Evolutionary conservation across 2,888 invertebrate species (phyloP).

Genomic region (Clunio marinus): DNA sequence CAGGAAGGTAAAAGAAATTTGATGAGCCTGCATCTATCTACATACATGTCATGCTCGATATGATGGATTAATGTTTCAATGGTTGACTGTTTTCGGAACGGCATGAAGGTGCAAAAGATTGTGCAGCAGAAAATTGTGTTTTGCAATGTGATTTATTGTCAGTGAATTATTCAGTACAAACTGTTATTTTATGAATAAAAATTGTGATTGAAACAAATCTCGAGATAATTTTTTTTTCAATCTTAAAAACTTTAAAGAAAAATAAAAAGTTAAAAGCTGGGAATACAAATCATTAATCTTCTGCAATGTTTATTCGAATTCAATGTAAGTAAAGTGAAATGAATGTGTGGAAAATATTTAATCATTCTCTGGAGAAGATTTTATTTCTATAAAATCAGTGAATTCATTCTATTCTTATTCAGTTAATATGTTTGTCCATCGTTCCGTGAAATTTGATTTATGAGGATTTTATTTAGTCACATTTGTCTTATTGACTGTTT

Average conservation of each 20-base stretch:
- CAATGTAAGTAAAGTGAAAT: constrained; percentile 3
- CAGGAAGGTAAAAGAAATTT: constrained; percentile 2
- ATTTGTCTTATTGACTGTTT: constrained; percentile 19
- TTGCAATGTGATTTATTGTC: constrained; percentile 4
- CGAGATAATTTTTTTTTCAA: background rate
- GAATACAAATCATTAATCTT: background rate
- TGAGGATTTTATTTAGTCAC: background rate
- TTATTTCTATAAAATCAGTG: background rate
- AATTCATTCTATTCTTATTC: background rate
- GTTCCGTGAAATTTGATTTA: background rate
- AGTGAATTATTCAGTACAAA: no score
- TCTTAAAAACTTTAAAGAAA: no score
- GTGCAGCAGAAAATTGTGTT: background rate
- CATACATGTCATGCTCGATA: constrained; percentile 14
- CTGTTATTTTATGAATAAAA: background rate
- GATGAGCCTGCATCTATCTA: constrained; percentile 8
- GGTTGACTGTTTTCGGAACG: constrained; percentile 24
- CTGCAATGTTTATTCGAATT: constrained; percentile 14
- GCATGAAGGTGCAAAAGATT: constrained; percentile 22
- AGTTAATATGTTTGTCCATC: background rate
- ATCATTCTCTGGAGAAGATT: no score
- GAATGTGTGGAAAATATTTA: constrained; percentile 29
- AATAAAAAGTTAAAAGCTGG: background rate
- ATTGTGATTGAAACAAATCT: background rate
- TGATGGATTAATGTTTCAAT: constrained; percentile 33